Conservation (phyloP, 2,888 invertebrate genomes). For the Platerodrilus igneus region DNA sequence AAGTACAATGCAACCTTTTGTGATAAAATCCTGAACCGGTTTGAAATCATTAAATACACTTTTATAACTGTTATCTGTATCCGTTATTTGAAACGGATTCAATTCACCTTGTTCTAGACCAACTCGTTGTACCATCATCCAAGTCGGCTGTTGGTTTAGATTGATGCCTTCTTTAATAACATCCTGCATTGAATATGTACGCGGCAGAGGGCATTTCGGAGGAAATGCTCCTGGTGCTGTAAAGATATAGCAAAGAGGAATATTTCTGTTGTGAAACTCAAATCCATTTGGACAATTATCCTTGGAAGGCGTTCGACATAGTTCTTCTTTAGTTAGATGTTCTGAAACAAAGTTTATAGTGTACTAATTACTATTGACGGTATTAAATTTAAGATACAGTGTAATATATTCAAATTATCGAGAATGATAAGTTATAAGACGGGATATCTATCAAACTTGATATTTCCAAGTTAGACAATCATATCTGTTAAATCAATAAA, state of each 20-base stretch:
- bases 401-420: too few relatives aligned
- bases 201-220: slow-evolving; percentile 5
- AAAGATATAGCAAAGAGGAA: neutral
- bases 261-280: neutral
- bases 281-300: slow-evolving; percentile 1
- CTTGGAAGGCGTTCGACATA: too few relatives aligned
- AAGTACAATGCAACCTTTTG: neutral
- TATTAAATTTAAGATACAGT: too few relatives aligned
- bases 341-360: too few relatives aligned
- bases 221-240: neutral
- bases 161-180: neutral
- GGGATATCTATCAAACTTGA: too few relatives aligned
- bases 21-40: too few relatives aligned
- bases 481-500: too few relatives aligned
- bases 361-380: too few relatives aligned
- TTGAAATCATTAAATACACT: neutral
- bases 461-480: too few relatives aligned
- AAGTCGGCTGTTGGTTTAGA: neutral
- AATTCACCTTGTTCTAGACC: too few relatives aligned
- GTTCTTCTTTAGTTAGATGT: too few relatives aligned
- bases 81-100: neutral
- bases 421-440: too few relatives aligned
- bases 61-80: neutral
- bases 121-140: neutral
- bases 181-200: neutral